Conservation (phyloP, 2,888 invertebrate species). For the Pyrrhosoma nymphula region DNA sequence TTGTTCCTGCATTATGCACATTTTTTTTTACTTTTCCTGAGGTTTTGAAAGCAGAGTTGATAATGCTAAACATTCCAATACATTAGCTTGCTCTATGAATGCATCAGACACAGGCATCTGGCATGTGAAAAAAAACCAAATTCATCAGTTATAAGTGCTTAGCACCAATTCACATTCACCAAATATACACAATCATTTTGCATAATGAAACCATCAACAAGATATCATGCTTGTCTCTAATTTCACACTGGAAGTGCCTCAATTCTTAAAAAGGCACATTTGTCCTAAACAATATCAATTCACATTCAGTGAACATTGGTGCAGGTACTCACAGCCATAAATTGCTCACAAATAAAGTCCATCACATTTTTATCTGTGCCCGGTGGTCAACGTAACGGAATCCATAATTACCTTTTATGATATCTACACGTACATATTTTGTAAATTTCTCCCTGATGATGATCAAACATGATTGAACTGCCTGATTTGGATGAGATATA, state of each 20-base stretch:
- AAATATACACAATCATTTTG: not conserved
- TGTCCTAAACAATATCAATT: not conserved
- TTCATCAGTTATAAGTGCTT: not conserved
- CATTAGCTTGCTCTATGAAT: not conserved
- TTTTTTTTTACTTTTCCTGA: not conserved
- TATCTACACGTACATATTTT: not conserved
- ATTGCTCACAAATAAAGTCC: conserved; percentile 25
- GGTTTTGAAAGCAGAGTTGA: not conserved
- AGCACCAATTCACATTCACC: not conserved
- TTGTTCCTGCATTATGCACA: not conserved
- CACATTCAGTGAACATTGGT: conserved; percentile 42
- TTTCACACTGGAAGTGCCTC: not conserved
- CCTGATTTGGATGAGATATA: not conserved
- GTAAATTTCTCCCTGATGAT: not conserved
- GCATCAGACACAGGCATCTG: not conserved
- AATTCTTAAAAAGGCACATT: conserved; percentile 38
- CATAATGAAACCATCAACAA: not conserved
- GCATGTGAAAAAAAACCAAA: not conserved
- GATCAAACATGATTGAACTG: not conserved
- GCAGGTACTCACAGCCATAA: conserved; percentile 48
- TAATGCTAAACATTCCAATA: not conserved
- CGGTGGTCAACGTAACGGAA: not conserved
- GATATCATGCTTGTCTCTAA: not conserved
- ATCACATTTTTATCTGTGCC: not conserved
- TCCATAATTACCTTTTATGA: not conserved